These are phyloP conservation scores for Condylostylus longicornis DNA, from an alignment of 1,140 invertebrate genomes.

Conservation along the genomic window DNA sequence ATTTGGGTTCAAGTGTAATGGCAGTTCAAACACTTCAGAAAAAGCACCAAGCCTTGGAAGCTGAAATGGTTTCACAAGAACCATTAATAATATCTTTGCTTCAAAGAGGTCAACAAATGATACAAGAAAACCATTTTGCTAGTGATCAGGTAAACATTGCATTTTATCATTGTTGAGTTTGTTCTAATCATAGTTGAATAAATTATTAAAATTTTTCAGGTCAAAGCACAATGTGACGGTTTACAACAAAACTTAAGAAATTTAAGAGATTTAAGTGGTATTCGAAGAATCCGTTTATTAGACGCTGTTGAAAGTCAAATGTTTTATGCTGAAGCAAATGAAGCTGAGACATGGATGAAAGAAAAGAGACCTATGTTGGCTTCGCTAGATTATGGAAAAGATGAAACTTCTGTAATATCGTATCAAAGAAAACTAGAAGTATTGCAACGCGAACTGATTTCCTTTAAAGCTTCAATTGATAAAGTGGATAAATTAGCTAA, in stretches of 20 bases:
- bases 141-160: no score
- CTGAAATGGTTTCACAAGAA: constrained; percentile 66
- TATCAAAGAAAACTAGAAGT: constrained; percentile 68
- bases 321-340: constrained; percentile 73
- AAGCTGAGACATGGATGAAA: constrained; percentile 74
- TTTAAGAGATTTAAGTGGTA: constrained; percentile 53
- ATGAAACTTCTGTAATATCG: constrained; percentile 71
- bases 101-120: constrained; percentile 58
- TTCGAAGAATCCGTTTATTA: constrained; percentile 51
- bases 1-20: constrained; percentile 58
- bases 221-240: constrained; percentile 38
- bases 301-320: constrained; percentile 77
- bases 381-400: constrained; percentile 65
- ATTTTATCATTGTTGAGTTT: constrained; percentile 39
- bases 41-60: constrained; percentile 79
- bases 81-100: constrained; percentile 58
- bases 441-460: constrained; percentile 58
- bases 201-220: no score
- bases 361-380: constrained; percentile 64
- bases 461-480: constrained; percentile 51
- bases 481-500: constrained; percentile 50
- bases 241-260: constrained; percentile 47
- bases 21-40: constrained; percentile 94
- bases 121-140: constrained; percentile 71
- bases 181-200: no score